These are phyloP conservation scores for Acleris holmiana DNA, from an alignment of 2,888 invertebrate genomes.

Conservation along the genomic window DNA sequence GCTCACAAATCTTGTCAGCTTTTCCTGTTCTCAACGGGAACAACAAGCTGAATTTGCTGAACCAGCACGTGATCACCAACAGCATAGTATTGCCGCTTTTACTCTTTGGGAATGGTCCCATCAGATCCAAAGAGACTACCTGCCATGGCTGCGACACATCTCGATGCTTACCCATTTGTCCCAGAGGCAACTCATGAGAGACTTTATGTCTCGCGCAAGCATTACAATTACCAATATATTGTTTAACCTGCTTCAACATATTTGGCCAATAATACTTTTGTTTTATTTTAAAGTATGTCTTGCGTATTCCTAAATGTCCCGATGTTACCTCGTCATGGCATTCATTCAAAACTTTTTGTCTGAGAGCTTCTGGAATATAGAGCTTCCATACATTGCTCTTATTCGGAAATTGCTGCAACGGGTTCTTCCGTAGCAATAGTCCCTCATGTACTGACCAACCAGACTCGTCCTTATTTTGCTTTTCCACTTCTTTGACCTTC, in stretches of 20 bases:
- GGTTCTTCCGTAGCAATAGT: not conserved
- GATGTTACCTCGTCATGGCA: slow-evolving; percentile 1
- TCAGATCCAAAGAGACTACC: not conserved
- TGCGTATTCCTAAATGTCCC: not conserved
- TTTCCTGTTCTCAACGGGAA: no score
- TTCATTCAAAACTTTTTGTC: not conserved
- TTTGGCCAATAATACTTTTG: slow-evolving; percentile 9
- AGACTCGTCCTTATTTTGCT: not conserved
- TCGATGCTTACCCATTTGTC: not conserved
- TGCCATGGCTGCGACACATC: not conserved
- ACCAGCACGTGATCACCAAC: slow-evolving; percentile 8
- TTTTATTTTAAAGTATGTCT: not conserved
- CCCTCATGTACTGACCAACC: not conserved
- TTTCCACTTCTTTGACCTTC: not conserved
- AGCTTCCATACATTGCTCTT: not conserved
- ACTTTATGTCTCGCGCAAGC: not conserved
- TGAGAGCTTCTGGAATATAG: not conserved
- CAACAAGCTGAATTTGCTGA: slow-evolving; percentile 2
- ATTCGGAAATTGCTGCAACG: not conserved
- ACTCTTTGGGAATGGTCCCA: slow-evolving; percentile 12
- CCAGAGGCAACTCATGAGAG: not conserved
- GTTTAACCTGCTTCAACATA: not conserved
- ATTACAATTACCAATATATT: not conserved
- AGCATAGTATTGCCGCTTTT: slow-evolving; percentile 1
- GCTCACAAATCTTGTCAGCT: no score